These are phyloP conservation scores for Cossypha dichroa DNA, from an alignment of 2,797 vertebrate species.

Conservation along the genomic window DNA sequence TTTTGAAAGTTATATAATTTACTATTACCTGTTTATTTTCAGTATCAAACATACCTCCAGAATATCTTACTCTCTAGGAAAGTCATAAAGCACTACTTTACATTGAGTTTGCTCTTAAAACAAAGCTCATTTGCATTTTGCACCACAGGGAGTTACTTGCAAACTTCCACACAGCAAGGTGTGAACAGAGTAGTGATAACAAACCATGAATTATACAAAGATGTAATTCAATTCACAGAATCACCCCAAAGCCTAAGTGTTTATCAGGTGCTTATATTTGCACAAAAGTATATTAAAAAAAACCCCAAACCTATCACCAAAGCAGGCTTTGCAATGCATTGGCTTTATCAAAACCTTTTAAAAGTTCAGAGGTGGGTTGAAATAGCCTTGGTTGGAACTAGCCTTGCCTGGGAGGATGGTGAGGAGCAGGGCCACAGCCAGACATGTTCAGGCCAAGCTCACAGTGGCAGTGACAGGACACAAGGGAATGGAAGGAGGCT, in stretches of 20 bases:
- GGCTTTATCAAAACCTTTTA: not conserved
- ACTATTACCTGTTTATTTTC: not conserved
- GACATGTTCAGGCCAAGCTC: not conserved
- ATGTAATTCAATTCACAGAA: not conserved
- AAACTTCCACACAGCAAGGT: not conserved
- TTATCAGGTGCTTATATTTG: not conserved
- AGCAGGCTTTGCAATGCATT: not conserved
- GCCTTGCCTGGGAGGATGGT: not conserved
- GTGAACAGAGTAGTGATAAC: not conserved
- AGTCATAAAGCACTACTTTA: not conserved
- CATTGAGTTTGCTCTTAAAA: not conserved
- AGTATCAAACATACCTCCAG: not conserved
- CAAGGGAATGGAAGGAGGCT: accelerated
- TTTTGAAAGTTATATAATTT: not conserved
- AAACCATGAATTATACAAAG: not conserved
- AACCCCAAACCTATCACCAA: not conserved
- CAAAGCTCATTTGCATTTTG: conserved; percentile 9
- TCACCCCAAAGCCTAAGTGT: not conserved
- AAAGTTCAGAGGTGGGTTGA: not conserved
- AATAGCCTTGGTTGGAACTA: not conserved
- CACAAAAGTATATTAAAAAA: not conserved
- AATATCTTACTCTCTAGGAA: not conserved
- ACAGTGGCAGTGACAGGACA: not conserved
- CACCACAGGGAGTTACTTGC: not conserved
- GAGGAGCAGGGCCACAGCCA: not conserved